phyloP scores from a whole-genome alignment of 2,888 invertebrate species.

The Cinara cedri region DNA sequence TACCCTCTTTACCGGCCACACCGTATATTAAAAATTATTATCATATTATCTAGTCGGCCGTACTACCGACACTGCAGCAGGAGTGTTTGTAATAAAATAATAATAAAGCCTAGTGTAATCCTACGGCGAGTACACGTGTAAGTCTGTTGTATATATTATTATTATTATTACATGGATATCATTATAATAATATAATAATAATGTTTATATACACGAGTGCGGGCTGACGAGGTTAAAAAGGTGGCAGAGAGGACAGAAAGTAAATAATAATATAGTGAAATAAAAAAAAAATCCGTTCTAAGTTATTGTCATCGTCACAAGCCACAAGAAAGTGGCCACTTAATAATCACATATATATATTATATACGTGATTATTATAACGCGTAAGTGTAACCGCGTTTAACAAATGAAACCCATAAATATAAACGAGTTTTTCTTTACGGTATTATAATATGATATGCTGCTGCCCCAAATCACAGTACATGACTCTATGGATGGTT shows the following conservation, averaged over 20 bases:
- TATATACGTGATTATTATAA: too few species aligned
- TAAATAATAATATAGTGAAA: conserved; percentile 3
- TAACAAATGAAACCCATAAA: conserved; percentile 50
- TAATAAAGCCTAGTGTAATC: conserved; percentile 31
- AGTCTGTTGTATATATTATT: conserved; percentile 8
- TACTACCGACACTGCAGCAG: neutral
- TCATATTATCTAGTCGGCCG: too few species aligned
- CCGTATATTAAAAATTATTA: too few species aligned
- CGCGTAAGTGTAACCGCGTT: conserved; percentile 43
- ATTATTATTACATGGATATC: neutral
- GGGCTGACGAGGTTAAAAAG: neutral
- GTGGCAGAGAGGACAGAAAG: neutral
- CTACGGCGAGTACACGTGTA: conserved; percentile 35
- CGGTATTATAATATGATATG: neutral
- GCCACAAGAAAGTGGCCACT: conserved; percentile 32
- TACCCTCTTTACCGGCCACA: too few species aligned
- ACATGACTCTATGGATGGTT: neutral
- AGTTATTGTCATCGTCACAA: conserved; percentile 45
- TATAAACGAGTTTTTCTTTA: conserved; percentile 24
- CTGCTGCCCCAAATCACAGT: neutral
- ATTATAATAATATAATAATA: neutral
- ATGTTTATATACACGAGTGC: neutral
- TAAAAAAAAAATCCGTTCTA: conserved; percentile 32
- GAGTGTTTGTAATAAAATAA: conserved; percentile 50
- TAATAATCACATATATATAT: conserved; percentile 16